Evolutionary conservation across 2,888 invertebrate species (phyloP), one percentile per base, ranked within the genome.

Genomic region (Cinara cedri): DNA sequence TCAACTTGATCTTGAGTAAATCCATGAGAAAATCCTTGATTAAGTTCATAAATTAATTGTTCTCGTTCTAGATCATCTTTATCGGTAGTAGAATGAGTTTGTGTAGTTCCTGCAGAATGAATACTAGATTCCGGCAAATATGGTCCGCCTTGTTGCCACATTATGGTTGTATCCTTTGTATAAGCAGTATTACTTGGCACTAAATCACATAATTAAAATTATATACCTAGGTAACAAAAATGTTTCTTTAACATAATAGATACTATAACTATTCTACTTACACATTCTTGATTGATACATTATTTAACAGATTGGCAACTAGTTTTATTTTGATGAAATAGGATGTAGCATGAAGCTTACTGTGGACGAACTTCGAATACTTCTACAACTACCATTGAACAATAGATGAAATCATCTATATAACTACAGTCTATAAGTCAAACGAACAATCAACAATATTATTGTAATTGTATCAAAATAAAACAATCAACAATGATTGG

Each of bases 1-100:
- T 97, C 97, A 82, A 97, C 96, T 88, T 97, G 96, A 85, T 97
- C 96, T 85, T 95, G 95, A 54, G 96, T 96, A 85, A 96, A 96
- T 49, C 95, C 95, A 85, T 93, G 94, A 19, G 92, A 90, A 83
- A 94, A 95, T 4, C 94, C 94, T 84, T 95, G 95, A 85, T 95
- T 95, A 86, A 96, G 88, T 86, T 96, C 96, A 85, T 94, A 94
- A 91, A 95, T 93, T 82, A 94, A 88, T 83, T 92, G 92, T 85
- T 94, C 94, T 34, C 93, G 91, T 85, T 95, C 95, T 91, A 95
- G 94, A 83, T 96, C 96, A 86, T 97, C 96, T 86, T 96, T 96
- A 84, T 96, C 96, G 83, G 93, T 93, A 81, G 97, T 89, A 80
- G 97, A 97, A 82, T 96, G 96, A 63, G 96, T 96, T 88, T 96